Evolutionary conservation across 2,113 vertebrate species (phyloP).

Genomic region (Pangasianodon gigas): DNA sequence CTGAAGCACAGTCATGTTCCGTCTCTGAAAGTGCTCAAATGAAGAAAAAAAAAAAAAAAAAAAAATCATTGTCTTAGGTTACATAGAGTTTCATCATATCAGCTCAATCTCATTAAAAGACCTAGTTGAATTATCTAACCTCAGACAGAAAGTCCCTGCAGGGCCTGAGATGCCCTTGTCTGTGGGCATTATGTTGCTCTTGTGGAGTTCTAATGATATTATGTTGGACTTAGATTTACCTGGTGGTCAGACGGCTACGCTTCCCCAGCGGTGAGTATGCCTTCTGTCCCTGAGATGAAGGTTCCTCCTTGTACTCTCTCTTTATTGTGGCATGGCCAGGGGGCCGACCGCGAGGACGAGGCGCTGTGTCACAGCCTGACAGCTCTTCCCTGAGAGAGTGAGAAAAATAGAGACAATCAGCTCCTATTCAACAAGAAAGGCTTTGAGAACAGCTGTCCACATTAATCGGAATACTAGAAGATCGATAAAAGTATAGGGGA

Average conservation of each 20-base stretch:
- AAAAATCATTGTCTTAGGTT: slow-evolving; percentile 1
- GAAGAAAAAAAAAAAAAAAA: not conserved
- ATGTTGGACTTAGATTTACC: slow-evolving; percentile 45
- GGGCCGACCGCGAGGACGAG: slow-evolving; percentile 61
- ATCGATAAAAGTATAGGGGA: not conserved
- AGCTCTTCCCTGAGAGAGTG: slow-evolving; percentile 49
- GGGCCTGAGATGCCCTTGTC: not conserved
- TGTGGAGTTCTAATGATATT: not conserved
- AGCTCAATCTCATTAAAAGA: slow-evolving; percentile 2
- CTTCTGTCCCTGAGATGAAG: slow-evolving; percentile 53
- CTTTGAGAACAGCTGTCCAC: not conserved
- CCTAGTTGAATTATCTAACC: slow-evolving; percentile 4
- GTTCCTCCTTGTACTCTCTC: slow-evolving; percentile 55
- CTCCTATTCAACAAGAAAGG: not conserved
- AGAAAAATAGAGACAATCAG: not conserved
- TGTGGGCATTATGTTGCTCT: not conserved
- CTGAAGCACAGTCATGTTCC: not conserved
- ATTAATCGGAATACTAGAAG: not conserved
- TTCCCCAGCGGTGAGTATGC: slow-evolving; percentile 54
- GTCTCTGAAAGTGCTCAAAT: not conserved
- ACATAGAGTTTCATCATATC: slow-evolving; percentile 39
- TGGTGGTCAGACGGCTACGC: slow-evolving; percentile 54
- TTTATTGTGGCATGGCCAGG: slow-evolving; percentile 56
- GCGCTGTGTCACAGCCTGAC: slow-evolving; percentile 49
- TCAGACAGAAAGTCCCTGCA: not conserved